Conservation (phyloP, 2,888 invertebrate species). For the Oasisia sp. region DNA sequence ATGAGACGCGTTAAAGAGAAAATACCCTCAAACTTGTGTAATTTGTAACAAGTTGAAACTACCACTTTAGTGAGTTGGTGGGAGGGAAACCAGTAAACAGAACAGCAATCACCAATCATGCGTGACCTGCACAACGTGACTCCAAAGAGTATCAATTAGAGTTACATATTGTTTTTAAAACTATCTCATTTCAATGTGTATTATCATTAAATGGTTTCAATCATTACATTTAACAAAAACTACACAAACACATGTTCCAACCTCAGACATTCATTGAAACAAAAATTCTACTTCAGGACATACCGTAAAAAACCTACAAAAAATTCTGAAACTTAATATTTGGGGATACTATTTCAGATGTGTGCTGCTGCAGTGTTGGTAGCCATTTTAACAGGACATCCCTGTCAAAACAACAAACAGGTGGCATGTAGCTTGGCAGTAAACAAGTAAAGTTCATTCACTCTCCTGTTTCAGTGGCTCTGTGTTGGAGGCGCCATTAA, state of each 20-base stretch:
- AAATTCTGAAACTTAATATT: neutral
- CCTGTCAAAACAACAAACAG: neutral
- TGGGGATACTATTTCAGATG: neutral
- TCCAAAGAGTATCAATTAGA: too few relatives aligned
- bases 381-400: neutral
- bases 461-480: neutral
- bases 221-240: neutral
- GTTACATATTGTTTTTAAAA: too few relatives aligned
- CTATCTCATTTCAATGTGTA: neutral
- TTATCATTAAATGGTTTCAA: neutral
- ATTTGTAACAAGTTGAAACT: too few relatives aligned
- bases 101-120: too few relatives aligned
- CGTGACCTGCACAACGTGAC: too few relatives aligned
- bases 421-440: neutral
- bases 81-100: too few relatives aligned
- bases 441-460: neutral
- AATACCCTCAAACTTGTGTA: too few relatives aligned
- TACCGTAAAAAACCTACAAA: neutral
- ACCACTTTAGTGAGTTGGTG: too few relatives aligned
- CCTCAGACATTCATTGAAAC: neutral
- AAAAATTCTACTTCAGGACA: neutral
- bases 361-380: neutral
- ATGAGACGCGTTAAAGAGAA: too few relatives aligned
- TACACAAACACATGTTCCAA: neutral
- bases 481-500: neutral